Conservation (phyloP, 1,140 invertebrate genomes). For the Acyrthosiphon pisum region DNA sequence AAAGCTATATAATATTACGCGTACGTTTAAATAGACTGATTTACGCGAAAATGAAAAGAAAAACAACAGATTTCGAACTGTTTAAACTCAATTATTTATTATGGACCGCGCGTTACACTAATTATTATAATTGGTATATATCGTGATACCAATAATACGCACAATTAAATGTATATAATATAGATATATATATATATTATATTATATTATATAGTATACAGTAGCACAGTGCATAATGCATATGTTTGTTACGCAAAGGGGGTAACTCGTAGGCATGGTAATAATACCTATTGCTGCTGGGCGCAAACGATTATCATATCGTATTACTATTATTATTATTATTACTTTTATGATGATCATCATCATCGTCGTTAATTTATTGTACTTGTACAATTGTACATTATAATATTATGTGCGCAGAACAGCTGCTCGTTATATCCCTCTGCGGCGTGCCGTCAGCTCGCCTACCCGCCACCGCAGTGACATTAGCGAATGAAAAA, state of each 20-base stretch:
- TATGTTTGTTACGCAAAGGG: not conserved
- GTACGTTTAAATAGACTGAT: too few relatives aligned
- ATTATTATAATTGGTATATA: too few relatives aligned
- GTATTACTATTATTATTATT: slow-evolving; percentile 23
- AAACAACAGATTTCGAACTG: too few relatives aligned
- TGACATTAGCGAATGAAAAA: slow-evolving; percentile 34
- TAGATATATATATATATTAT: too few relatives aligned
- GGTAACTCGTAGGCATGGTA: not conserved
- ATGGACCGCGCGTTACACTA: too few relatives aligned
- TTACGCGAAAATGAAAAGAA: too few relatives aligned
- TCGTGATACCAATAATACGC: too few relatives aligned
- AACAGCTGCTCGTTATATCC: slow-evolving; percentile 51
- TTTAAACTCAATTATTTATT: too few relatives aligned
- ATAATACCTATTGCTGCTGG: not conserved
- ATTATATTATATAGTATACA: too few relatives aligned
- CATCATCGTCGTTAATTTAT: not conserved
- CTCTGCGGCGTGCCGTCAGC: not conserved
- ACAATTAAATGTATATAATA: too few relatives aligned
- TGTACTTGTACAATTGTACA: not conserved
- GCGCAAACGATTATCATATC: not conserved
- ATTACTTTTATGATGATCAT: not conserved
- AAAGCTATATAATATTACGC: too few relatives aligned
- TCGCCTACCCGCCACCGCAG: not conserved
- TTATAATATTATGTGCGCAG: not conserved
- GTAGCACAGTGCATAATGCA: too few relatives aligned